These are phyloP conservation scores for Prionace glauca DNA, from an alignment of 2,797 vertebrate genomes.

Conservation along the genomic window DNA sequence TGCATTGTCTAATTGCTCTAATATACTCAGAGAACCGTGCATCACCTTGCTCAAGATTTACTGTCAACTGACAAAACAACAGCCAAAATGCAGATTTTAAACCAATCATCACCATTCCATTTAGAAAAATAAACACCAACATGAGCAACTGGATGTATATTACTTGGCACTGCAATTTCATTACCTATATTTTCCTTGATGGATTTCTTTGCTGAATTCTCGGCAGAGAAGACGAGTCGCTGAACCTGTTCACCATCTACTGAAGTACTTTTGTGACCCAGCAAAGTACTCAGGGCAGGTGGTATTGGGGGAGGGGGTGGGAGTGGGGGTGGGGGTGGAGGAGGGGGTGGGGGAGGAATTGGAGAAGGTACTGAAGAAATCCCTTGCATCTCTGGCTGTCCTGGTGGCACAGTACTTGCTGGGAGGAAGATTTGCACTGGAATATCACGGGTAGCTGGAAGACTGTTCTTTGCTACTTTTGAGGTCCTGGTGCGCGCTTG, in stretches of 20 bases:
- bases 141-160: neutral
- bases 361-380: conserved; percentile 40
- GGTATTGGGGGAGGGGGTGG: neutral
- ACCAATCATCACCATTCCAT: neutral
- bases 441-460: conserved; percentile 45
- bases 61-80: neutral
- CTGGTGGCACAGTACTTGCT: conserved; percentile 43
- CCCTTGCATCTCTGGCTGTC: fast-evolving
- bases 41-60: neutral
- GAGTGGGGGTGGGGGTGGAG: conserved; percentile 43
- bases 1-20: neutral
- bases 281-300: neutral
- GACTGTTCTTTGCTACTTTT: conserved; percentile 26
- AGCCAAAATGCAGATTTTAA: neutral
- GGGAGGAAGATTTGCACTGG: conserved; percentile 59
- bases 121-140: neutral
- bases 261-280: neutral
- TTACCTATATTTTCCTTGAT: conserved; percentile 73
- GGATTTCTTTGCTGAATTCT: conserved; percentile 52
- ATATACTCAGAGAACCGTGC: neutral
- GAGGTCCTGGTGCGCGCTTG: conserved; percentile 41
- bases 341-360: conserved; percentile 33
- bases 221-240: conserved; percentile 50
- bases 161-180: neutral
- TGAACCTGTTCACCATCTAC: conserved; percentile 48